These are phyloP conservation scores for Asarcornis scutulata DNA, from an alignment of 2,113 vertebrate genomes.

Conservation along the genomic window DNA sequence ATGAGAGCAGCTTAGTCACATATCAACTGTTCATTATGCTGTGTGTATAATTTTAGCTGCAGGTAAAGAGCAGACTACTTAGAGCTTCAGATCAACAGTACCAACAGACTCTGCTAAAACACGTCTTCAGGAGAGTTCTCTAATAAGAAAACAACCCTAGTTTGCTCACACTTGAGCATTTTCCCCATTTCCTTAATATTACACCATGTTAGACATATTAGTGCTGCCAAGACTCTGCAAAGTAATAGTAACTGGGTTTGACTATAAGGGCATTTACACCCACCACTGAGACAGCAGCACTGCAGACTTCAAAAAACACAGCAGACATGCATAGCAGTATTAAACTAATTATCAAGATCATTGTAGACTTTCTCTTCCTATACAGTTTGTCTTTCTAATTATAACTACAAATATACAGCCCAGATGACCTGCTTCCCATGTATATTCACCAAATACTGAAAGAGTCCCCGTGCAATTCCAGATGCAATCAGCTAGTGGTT, in stretches of 20 bases:
- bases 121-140: background rate
- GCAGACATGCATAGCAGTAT: background rate
- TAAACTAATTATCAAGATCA: conserved; percentile 19
- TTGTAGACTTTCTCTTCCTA: conserved; percentile 22
- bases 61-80: background rate
- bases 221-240: background rate
- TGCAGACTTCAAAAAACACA: background rate
- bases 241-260: background rate
- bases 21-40: background rate
- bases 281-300: background rate
- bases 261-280: background rate
- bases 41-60: background rate
- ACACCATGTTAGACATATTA: background rate
- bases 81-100: background rate
- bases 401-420: background rate
- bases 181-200: background rate
- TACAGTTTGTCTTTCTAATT: conserved; percentile 48
- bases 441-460: background rate
- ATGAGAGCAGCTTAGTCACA: background rate
- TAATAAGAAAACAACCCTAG: background rate
- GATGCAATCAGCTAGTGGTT: background rate
- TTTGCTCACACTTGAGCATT: background rate
- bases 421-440: background rate
- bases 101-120: background rate
- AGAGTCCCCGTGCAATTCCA: background rate